A percentile compares a stretch with the other conserved stretches of the same genome.
phyloP scores from a whole-genome alignment of 1,140 invertebrate species.

The Wiebesia pumilae region DNA sequence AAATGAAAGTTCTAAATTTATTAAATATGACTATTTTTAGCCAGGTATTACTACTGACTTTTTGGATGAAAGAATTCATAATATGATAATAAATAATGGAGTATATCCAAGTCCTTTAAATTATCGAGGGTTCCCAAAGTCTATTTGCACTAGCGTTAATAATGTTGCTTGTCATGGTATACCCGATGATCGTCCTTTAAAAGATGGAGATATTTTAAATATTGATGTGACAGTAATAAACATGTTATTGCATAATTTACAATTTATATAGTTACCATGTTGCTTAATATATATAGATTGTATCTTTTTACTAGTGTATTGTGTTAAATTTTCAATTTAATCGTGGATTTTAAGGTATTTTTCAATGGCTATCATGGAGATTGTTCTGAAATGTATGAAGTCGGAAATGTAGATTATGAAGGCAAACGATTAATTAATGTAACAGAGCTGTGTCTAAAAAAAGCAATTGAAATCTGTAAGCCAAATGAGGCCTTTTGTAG shows the following conservation, averaged over 20 bases:
- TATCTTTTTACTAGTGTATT: not conserved
- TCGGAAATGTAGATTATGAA: slow-evolving; percentile 87
- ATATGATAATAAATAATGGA: slow-evolving; percentile 80
- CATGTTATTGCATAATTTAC: not conserved
- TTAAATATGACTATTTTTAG: slow-evolving; percentile 70
- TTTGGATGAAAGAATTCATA: slow-evolving; percentile 86
- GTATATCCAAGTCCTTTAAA: slow-evolving; percentile 94
- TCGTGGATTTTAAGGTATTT: slow-evolving; percentile 80
- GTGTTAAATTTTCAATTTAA: slow-evolving; percentile 26
- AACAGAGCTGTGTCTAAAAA: slow-evolving; percentile 83
- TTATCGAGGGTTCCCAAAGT: slow-evolving; percentile 93
- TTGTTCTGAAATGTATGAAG: slow-evolving; percentile 89
- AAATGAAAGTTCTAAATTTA: slow-evolving; percentile 22
- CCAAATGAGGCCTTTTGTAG: slow-evolving; percentile 83
- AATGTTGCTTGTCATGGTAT: slow-evolving; percentile 97
- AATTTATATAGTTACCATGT: not conserved
- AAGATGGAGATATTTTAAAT: slow-evolving; percentile 93
- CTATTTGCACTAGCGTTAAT: slow-evolving; percentile 95
- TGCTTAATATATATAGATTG: not conserved
- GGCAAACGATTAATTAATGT: slow-evolving; percentile 82
- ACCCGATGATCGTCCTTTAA: slow-evolving; percentile 87
- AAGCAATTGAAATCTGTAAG: slow-evolving; percentile 86
- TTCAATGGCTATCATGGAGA: slow-evolving; percentile 93
- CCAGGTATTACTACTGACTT: slow-evolving; percentile 91
- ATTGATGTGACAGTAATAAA: slow-evolving; percentile 89